Base-by-base conservation (phyloP, 2,113 vertebrate species). In the Nannobrachium achirus region DNA sequence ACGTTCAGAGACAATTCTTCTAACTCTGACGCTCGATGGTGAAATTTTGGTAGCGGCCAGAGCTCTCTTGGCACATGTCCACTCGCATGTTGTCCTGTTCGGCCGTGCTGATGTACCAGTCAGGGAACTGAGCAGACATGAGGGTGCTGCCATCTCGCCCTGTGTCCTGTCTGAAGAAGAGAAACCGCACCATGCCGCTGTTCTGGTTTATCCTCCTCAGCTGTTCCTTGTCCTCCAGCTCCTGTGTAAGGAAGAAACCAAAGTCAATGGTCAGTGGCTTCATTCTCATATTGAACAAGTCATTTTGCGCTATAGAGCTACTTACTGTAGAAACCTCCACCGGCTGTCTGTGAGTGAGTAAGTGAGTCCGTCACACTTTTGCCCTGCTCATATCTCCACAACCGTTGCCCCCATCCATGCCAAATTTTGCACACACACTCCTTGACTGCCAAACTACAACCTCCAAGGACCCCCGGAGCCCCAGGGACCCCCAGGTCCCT, bases 71-170 rank as follows among this genome's bases (percentile, higher is more conserved):
- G 57, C 81, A 82, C 88, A 92, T 83, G 0, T 76, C 67, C 39
- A 91, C 71, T 0, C 75, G 75, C 66, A 10, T 42, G 62, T 78
- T 68, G 53, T 89, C 61, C 0, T 60, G 11, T 8, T 40, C 15
- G 0, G 75, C 79, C 0, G 90, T 92, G 87, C 90, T 90, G 77
- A 92, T 87, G 84, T 79, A 91, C 89, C 88, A 92, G 57, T 63
- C 0, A 0, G 60, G 83, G 79, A 14, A 82, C n/a, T 6, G 46
- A 1, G 81, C 89, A 1, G 91, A 92, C 69, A 68, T 71, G 2
- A 92, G 73, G 10, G 83, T 89, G 84, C 76, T 88, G 49, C 63
- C 1, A 73, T n/a, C n/a, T n/a, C n/a, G n/a, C n/a, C 71, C 88
- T 0, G 46, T 70, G 76, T 80, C 81, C 0, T 33, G 71, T 10